These are phyloP conservation scores for Trachelus tabidus DNA, from an alignment of 2,888 invertebrate species.

Conservation along the genomic window DNA sequence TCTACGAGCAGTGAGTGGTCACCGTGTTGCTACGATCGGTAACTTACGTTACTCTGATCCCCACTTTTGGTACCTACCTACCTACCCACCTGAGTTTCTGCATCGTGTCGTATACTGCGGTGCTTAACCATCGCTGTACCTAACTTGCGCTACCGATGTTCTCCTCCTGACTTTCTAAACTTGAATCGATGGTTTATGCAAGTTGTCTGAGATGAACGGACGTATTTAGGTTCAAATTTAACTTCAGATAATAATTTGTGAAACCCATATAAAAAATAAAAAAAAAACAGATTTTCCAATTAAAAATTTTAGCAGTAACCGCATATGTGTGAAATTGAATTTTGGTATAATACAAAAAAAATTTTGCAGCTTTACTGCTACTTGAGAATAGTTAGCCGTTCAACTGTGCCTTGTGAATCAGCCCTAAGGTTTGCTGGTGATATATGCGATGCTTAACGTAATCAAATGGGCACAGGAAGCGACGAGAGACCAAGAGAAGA, in stretches of 20 bases:
- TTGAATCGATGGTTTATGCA: neutral
- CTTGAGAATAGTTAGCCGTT: neutral
- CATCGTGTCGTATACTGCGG: neutral
- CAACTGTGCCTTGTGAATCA: neutral
- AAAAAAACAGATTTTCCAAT: neutral
- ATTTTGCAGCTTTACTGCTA: neutral
- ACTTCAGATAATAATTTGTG: neutral
- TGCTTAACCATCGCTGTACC: neutral
- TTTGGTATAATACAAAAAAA: neutral
- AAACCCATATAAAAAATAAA: neutral
- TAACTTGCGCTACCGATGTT: neutral
- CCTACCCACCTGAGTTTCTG: neutral
- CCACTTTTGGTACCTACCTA: neutral
- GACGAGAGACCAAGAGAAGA: slow-evolving; percentile 7
- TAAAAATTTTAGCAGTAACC: neutral
- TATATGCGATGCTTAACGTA: neutral
- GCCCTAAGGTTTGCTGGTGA: neutral
- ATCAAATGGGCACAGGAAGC: slow-evolving; percentile 24
- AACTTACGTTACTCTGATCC: neutral
- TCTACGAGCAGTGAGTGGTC: slow-evolving; percentile 59
- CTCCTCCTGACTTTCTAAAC: neutral
- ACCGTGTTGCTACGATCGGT: slow-evolving; percentile 26
- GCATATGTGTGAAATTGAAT: neutral
- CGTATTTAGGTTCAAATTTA: neutral
- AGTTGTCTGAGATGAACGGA: neutral